These are phyloP conservation scores for Chrysomallon squamiferum DNA, from an alignment of 1,140 invertebrate species.

Conservation along the genomic window DNA sequence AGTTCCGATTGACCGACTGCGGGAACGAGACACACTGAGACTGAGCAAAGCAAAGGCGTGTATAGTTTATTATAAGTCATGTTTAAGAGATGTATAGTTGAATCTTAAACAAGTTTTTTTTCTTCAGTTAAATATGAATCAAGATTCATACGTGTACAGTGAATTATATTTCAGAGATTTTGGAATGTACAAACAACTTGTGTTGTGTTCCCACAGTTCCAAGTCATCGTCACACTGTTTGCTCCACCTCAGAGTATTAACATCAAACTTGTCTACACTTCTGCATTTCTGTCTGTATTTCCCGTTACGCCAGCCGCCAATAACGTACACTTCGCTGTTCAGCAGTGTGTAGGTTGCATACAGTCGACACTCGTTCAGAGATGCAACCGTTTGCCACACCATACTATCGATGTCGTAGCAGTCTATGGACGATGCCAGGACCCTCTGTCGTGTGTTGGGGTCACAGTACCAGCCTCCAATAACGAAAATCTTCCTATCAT, in stretches of 20 bases:
- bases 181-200: conserved; percentile 42
- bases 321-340: conserved; percentile 73
- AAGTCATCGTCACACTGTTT: conserved; percentile 17
- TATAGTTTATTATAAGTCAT: too few species aligned
- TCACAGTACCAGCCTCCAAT: conserved; percentile 78
- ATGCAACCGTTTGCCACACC: conserved; percentile 70
- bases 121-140: too few species aligned
- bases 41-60: too few species aligned
- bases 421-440: conserved; percentile 73
- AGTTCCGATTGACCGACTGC: too few species aligned
- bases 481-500: conserved; percentile 71
- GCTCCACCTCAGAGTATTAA: conserved; percentile 23
- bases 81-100: too few species aligned
- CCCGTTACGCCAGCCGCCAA: conserved; percentile 70
- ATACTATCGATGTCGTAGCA: conserved; percentile 71
- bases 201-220: conserved; percentile 49
- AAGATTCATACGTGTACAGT: too few species aligned
- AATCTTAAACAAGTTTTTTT: too few species aligned
- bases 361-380: conserved; percentile 73
- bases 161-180: not conserved
- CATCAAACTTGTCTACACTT: conserved; percentile 32
- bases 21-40: too few species aligned
- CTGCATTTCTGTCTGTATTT: conserved; percentile 35
- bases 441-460: conserved; percentile 65
- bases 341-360: conserved; percentile 74